Evolutionary conservation across 2,888 invertebrate species (phyloP), one percentile per base, ranked within the genome.

Genomic region (Axea sp.): DNA sequence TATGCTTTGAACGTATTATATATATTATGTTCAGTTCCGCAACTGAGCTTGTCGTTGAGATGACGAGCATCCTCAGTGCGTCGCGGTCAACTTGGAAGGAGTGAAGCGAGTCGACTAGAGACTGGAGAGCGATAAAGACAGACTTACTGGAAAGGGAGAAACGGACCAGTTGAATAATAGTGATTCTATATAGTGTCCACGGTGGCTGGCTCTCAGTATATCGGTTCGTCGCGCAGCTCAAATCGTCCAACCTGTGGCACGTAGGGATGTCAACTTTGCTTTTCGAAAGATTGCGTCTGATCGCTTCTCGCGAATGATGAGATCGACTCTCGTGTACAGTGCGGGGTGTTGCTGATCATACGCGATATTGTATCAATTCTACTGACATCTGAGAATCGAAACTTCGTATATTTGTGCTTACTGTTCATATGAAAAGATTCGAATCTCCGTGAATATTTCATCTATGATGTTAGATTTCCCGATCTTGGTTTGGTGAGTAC

Each of bases 81-180:
- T 35, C 53, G 64, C 64, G 53, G 65, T 55, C 55, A 45, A 22
- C 51, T 41, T 68, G 59, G 49, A 59, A 68, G 49, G 59, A 45
- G 35, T 30, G 60, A 39, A 57, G 24, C 37, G 45, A 55, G 49
- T 33, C 31, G 41, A 51, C 33, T 33, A 33, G 45, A 53, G 57
- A 49, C 64, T 35, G 39, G 49, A 43, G 60, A 68, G 68, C 59
- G 57, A 57, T 47, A 49, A 57, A 62, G 71, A 64, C 35, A 57
- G 57, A 64, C 37, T 28, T 11, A 11, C 47, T 49, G 62, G 37
- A 43, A 47, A 64, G 71, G 57, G 57, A 49, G 64, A 33, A 47
- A 41, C 51, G 41, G 28, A 64, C 57, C 71, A 71, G 64, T 71
- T 71, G 72, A 72, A 59, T 72, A 72, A 65, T 51, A 72, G 72